phyloP scores from a whole-genome alignment of 1,140 invertebrate species.

The Riptortus pedestris region DNA sequence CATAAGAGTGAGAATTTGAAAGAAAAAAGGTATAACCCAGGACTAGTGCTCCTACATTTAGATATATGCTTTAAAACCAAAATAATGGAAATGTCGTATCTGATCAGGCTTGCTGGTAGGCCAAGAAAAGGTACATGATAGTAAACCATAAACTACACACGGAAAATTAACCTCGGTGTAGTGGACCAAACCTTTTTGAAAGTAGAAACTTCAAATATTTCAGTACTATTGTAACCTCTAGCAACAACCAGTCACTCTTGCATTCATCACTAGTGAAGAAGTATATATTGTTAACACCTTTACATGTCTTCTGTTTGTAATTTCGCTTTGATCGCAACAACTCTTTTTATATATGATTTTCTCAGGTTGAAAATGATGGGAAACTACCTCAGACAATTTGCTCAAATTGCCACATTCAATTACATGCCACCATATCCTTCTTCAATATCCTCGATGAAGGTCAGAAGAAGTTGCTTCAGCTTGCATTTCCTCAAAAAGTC shows the following conservation, averaged over 20 bases:
- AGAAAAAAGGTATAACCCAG: too few species aligned
- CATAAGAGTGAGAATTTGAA: too few species aligned
- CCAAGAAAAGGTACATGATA: too few species aligned
- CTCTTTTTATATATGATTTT: neutral
- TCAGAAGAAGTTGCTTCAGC: constrained; percentile 40
- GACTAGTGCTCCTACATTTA: too few species aligned
- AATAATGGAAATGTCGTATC: too few species aligned
- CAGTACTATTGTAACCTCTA: neutral
- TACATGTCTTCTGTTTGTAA: neutral
- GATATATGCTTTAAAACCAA: too few species aligned
- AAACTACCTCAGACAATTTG: constrained; percentile 57
- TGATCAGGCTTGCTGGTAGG: too few species aligned
- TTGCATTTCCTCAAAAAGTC: neutral
- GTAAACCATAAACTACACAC: too few species aligned
- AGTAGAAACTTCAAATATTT: neutral
- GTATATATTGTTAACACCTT: neutral
- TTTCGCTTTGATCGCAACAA: neutral
- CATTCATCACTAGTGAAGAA: neutral
- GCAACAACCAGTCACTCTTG: neutral
- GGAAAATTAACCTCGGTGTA: too few species aligned
- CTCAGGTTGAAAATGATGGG: constrained; percentile 55
- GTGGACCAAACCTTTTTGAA: neutral
- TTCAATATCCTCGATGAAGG: constrained; percentile 55
- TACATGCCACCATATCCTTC: constrained; percentile 58
- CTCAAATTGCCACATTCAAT: constrained; percentile 59